phyloP scores from a whole-genome alignment of 2,113 vertebrate species.

The Centropus unirufus region DNA sequence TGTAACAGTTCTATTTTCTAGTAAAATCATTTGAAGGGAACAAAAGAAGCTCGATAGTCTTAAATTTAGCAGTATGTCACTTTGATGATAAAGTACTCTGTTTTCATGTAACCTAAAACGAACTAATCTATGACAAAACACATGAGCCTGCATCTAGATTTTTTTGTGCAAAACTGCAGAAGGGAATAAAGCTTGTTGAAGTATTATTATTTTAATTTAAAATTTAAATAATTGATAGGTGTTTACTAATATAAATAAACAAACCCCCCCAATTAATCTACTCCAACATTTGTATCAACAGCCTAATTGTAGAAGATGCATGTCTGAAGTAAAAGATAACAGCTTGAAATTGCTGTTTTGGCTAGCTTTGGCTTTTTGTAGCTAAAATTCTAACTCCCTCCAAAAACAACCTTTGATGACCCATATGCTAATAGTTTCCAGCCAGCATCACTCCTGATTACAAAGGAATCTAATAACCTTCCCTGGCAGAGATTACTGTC shows the following conservation, averaged over 20 bases:
- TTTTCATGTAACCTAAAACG: neutral
- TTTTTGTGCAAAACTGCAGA: neutral
- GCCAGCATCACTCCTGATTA: neutral
- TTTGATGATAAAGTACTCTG: neutral
- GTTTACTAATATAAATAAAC: neutral
- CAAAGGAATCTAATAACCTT: neutral
- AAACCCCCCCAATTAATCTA: neutral
- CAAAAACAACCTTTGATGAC: neutral
- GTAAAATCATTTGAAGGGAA: neutral
- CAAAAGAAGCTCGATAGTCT: slow-evolving; percentile 4
- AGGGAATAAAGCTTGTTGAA: neutral
- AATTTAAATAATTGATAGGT: neutral
- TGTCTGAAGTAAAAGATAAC: neutral
- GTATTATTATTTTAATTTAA: neutral
- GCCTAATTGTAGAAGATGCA: neutral
- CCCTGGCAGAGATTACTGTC: neutral
- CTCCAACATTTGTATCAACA: neutral
- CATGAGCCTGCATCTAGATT: neutral
- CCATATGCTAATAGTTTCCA: neutral
- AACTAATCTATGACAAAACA: neutral
- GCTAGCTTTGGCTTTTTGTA: neutral
- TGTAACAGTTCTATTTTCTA: slow-evolving; percentile 1
- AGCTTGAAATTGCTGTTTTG: neutral
- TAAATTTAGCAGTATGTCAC: neutral
- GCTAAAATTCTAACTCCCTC: neutral